phyloP scores from a whole-genome alignment of 2,888 invertebrate genomes.

The Silvanus unidentatus region DNA sequence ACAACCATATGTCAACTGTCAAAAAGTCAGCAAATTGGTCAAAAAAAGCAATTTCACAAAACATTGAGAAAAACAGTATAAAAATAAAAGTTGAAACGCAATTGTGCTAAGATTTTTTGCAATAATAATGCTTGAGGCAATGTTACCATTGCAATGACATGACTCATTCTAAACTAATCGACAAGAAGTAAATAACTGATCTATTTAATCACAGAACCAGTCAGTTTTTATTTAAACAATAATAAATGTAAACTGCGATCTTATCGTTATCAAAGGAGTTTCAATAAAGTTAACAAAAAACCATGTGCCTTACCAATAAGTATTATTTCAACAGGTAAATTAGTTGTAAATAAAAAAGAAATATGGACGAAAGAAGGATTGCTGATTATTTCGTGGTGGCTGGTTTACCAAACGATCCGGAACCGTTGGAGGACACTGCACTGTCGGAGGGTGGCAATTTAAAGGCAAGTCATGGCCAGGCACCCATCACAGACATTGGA shows the following conservation, averaged over 20 bases:
- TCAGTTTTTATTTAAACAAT: background rate
- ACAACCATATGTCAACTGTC: too few species aligned
- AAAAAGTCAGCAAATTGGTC: too few species aligned
- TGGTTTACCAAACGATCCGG: slow-evolving; percentile 79
- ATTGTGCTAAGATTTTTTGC: too few species aligned
- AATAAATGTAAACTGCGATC: background rate
- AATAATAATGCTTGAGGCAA: too few species aligned
- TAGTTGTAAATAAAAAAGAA: slow-evolving; percentile 1
- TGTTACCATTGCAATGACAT: background rate
- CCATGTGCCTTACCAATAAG: slow-evolving; percentile 10
- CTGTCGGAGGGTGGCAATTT: slow-evolving; percentile 74
- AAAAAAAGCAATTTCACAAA: too few species aligned
- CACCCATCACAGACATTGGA: slow-evolving; percentile 95
- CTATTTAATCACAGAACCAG: background rate
- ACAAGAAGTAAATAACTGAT: background rate
- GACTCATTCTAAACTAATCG: background rate
- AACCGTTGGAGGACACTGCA: slow-evolving; percentile 65
- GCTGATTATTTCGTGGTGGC: slow-evolving; percentile 99
- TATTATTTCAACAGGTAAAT: too few species aligned
- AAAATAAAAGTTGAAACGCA: too few species aligned
- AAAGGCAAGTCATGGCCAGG: slow-evolving; percentile 73
- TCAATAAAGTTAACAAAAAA: slow-evolving; percentile 1
- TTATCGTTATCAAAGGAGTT: too few species aligned
- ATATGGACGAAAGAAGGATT: slow-evolving; percentile 81
- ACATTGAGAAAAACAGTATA: too few species aligned